Evolutionary conservation across 2,113 vertebrate genomes (phyloP), one percentile per base, ranked within the genome.

Genomic region (Synchiropus splendidus): DNA sequence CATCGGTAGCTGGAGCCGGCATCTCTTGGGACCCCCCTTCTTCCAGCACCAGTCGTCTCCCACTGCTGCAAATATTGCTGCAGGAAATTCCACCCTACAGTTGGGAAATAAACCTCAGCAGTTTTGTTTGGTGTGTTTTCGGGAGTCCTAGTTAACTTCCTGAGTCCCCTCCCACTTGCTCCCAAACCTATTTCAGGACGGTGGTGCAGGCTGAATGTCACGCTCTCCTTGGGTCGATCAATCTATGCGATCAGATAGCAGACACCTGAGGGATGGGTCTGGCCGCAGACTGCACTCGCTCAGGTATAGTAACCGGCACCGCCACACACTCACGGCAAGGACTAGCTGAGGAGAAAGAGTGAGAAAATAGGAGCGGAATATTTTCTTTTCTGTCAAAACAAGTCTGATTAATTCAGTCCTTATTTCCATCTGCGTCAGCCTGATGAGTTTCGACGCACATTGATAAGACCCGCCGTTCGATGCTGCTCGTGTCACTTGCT

Each of bases 161-260:
- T 42, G 50, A 49, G 48, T 36, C 43, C 40, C 12, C n/a, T 35
- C 10, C 5, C 27, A 12, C 31, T 36, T 30, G 36, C 51, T 56
- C 33, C 16, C 6, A 33, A 16, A 42, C 16, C 45, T 53, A 50
- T 57, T 61, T 60, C 64, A 72, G 36, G 9, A 47, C 57, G 58
- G 64, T 36, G 18, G 45, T 39, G 48, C 33, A n/a, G 6, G 67
- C 66, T 78, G 79, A 84, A 86, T 67, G 83, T 82, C 81, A 77
- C 38, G 38, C 64, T 84, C 70, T 82, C 80, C 82, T 81, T 85
- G 78, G 72, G 63, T 45, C 18, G 54, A 80, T 86, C 83, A 76
- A 83, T 84, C 56, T 11, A 39, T 36, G 48, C 64, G 63, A 84
- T 86, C 81, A 70, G 79, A 83, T 83, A 82, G 77, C 77, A 53